Conservation (phyloP, 2,797 vertebrate species). For the Silurus aristotelis region DNA sequence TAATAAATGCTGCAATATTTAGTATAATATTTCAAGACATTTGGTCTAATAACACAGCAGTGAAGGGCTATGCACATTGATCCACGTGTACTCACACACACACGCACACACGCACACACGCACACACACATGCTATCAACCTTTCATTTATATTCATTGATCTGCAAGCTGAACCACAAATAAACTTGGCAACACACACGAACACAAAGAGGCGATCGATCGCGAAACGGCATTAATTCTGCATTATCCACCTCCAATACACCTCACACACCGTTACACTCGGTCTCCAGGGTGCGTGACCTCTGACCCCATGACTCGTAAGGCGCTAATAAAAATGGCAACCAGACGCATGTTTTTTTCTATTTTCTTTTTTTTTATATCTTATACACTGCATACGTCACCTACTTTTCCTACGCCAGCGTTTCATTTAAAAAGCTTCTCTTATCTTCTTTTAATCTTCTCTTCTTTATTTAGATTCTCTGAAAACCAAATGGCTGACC, state of each 20-base stretch:
- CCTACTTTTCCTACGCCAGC: background rate
- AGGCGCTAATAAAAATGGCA: constrained; percentile 78
- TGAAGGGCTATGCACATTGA: constrained; percentile 14
- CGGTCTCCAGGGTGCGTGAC: constrained; percentile 90
- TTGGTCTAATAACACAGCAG: constrained; percentile 3
- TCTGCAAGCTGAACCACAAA: constrained; percentile 84
- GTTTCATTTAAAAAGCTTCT: background rate
- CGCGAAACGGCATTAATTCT: constrained; percentile 94
- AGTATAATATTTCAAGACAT: background rate
- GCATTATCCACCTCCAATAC: constrained; percentile 93
- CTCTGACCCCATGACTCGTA: constrained; percentile 91
- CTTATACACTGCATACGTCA: background rate
- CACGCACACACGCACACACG: constrained; percentile 59
- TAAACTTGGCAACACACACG: constrained; percentile 91
- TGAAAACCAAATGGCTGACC: background rate
- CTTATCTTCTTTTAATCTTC: too few species aligned
- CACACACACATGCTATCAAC: constrained; percentile 85
- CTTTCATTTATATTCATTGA: constrained; percentile 98
- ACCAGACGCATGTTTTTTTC: constrained; percentile 50
- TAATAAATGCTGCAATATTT: background rate
- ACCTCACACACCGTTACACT: constrained; percentile 76
- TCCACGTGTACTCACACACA: constrained; percentile 40
- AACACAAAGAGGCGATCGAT: constrained; percentile 87
- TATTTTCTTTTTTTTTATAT: constrained; percentile 54
- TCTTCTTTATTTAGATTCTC: background rate